These are phyloP conservation scores for Girardinichthys multiradiatus DNA, from an alignment of 2,113 vertebrate genomes.

Conservation along the genomic window DNA sequence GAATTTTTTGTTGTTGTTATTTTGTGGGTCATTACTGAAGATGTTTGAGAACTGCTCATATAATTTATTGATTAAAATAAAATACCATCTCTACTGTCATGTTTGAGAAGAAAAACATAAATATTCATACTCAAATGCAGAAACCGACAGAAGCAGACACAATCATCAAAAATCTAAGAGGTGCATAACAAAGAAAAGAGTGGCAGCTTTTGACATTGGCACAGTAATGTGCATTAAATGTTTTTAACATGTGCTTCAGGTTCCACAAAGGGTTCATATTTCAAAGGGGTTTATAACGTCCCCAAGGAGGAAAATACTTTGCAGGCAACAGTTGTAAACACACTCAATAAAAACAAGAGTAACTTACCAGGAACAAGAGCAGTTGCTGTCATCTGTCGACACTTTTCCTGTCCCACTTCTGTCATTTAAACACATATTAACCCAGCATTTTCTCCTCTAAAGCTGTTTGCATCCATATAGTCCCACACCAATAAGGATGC, in stretches of 20 bases:
- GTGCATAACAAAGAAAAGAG: background rate
- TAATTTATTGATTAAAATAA: background rate
- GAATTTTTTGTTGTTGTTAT: background rate
- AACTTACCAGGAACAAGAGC: background rate
- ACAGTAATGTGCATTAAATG: background rate
- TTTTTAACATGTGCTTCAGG: background rate
- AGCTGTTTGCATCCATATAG: background rate
- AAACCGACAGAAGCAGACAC: background rate
- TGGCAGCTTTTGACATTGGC: background rate
- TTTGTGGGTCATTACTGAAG: background rate
- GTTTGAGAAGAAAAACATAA: background rate
- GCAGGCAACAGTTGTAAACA: background rate
- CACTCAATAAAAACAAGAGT: slow-evolving; percentile 1
- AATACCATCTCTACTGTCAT: background rate
- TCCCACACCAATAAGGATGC: background rate
- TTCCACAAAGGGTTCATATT: background rate
- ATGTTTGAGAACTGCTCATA: too few relatives aligned
- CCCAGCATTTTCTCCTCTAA: background rate
- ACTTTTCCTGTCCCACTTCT: background rate
- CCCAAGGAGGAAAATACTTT: background rate
- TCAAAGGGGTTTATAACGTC: background rate
- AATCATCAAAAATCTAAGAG: background rate
- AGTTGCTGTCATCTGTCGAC: background rate
- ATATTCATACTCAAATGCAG: background rate
- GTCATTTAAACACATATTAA: background rate